Percentiles rank a stretch among this genome's conserved stretches.
Conservation (phyloP, 2,888 invertebrate genomes). For the Serripes groenlandicus region DNA sequence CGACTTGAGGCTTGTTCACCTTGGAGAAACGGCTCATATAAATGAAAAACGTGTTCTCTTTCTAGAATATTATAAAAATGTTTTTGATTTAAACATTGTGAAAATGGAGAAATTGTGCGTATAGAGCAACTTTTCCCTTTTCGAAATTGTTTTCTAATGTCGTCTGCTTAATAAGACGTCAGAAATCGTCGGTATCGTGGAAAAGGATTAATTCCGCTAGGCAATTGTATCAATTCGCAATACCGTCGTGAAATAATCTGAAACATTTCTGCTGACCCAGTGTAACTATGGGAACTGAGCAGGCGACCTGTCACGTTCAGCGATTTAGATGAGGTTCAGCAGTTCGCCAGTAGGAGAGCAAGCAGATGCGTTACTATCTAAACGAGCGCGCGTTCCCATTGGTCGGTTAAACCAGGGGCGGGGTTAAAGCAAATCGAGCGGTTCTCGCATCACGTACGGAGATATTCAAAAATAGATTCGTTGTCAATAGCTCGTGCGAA, state of each 20-base stretch:
- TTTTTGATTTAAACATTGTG: too few relatives aligned
- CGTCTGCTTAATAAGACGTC: too few relatives aligned
- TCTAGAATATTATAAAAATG: too few relatives aligned
- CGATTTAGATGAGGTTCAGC: slow-evolving; percentile 38
- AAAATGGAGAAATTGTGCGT: too few relatives aligned
- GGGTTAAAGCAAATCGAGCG: slow-evolving; percentile 43
- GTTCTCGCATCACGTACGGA: slow-evolving; percentile 42
- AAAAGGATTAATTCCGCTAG: too few relatives aligned
- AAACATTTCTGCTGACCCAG: slow-evolving; percentile 3
- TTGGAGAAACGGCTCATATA: too few relatives aligned
- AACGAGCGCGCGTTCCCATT: slow-evolving; percentile 29
- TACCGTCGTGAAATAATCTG: background rate
- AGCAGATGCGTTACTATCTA: slow-evolving; percentile 26
- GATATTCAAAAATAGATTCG: slow-evolving; percentile 30
- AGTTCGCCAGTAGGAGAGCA: slow-evolving; percentile 40
- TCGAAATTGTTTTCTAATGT: too few relatives aligned
- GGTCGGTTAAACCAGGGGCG: slow-evolving; percentile 30
- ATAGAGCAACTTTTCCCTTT: too few relatives aligned
- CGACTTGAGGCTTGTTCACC: too few relatives aligned
- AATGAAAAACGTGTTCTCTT: too few relatives aligned
- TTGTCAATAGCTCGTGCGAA: slow-evolving; percentile 52
- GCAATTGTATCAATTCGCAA: too few relatives aligned
- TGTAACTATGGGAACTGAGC: background rate
- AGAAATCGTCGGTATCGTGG: too few relatives aligned
- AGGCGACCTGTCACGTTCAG: slow-evolving; percentile 44